Evolutionary conservation across 2,888 invertebrate species (phyloP).

Genomic region (Agonum fuliginosum): DNA sequence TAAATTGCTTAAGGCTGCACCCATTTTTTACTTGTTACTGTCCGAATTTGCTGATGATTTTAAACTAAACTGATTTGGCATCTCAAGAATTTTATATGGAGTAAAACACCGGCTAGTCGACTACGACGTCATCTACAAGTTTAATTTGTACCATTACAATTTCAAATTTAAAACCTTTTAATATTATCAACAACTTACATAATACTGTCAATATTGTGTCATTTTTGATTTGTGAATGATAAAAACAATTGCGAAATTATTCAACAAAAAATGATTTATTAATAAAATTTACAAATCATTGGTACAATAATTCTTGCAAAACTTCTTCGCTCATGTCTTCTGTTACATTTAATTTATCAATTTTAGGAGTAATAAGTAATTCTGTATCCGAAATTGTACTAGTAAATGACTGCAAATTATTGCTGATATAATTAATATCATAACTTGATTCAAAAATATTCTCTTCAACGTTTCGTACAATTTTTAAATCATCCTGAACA

Average conservation of each 20-base stretch:
- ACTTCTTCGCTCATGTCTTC: conserved; percentile 17
- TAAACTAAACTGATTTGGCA: conserved; percentile 22
- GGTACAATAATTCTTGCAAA: conserved; percentile 2
- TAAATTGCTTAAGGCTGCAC: conserved; percentile 59
- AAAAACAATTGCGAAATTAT: conserved; percentile 15
- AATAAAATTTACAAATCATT: conserved; percentile 18
- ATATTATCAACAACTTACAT: neutral
- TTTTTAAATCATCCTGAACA: neutral
- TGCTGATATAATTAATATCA: conserved; percentile 44
- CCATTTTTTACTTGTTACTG: conserved; percentile 60
- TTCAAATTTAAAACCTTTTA: conserved; percentile 24
- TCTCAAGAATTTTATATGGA: conserved; percentile 3
- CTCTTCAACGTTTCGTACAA: neutral
- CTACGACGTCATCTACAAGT: conserved; percentile 46
- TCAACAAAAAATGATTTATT: neutral
- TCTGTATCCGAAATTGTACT: conserved; percentile 42
- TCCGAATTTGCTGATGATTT: neutral
- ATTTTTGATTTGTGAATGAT: conserved; percentile 21
- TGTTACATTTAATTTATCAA: neutral
- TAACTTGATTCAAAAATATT: neutral
- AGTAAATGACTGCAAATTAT: conserved; percentile 29
- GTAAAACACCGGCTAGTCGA: neutral
- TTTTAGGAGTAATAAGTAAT: neutral
- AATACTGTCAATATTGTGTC: neutral
- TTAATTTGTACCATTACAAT: conserved; percentile 37